Conservation (phyloP, 2,113 vertebrate species). For the western clawed frog (Xenopus tropicalis) region UCB_Xtro_10.0 CM004445.2:63303001-63303500, state of each 20-base stretch:
- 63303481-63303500: too few relatives aligned
- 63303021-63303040: neutral
- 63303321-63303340: slow-evolving; percentile 85
- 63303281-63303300: slow-evolving; percentile 80
- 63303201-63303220: slow-evolving; percentile 85
- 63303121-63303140: slow-evolving; percentile 53
- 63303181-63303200: slow-evolving; percentile 77
- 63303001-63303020: neutral
- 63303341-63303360: slow-evolving; percentile 56
- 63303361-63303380: neutral
- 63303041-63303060: neutral
- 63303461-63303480: too few relatives aligned
- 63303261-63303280: slow-evolving; percentile 82
- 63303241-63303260: slow-evolving; percentile 90
- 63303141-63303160: slow-evolving; percentile 83
- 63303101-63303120: neutral
- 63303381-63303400: too few relatives aligned
- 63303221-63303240: slow-evolving; percentile 90
- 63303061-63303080: neutral
- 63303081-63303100: neutral
- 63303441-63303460: too few relatives aligned
- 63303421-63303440: too few relatives aligned
- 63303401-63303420: too few relatives aligned
- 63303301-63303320: slow-evolving; percentile 86
- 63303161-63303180: slow-evolving; percentile 82